Base-by-base conservation (phyloP, 2,113 vertebrate genomes). In the Phyllostomus hastatus region DNA sequence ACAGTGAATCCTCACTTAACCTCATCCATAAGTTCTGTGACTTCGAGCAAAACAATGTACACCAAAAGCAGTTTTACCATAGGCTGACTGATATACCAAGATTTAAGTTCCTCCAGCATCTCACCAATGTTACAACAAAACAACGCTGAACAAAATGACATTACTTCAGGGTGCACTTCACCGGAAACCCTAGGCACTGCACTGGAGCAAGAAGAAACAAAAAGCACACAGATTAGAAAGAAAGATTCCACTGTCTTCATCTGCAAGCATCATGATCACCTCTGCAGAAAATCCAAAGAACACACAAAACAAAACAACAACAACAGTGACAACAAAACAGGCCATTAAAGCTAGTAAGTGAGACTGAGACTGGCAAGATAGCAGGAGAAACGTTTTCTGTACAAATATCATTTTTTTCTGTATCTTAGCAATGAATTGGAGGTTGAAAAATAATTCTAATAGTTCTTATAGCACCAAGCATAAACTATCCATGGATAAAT, bases 221-320 rank as follows among this genome's bases (percentile, higher is more conserved):
- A 85, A 95, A 72, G 16, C 11, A 48, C 14, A 64, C 1, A 83
- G 12, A 61, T 93, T 70, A 76, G 80, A 92, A 67, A 88, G 33
- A 91, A 85, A 85, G 41, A 82, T 10, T 54, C 66, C 54, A 48
- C 5, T 72, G 41, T 35, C 31, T 76, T 76, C 64, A 80, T 59
- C 73, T n/a, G 11, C 41, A 97, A 92, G 72, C 33, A 84, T 83
- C 9, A 84, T 26, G 67, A 81, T 70, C 31, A 38, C 61, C 1
- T 94, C 41, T 72, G 59, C 82, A 87, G 69, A 92, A 94, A 90
- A 54, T 50, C 24, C 43, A 57, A 80, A 70, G 50, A 94, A 92
- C 38, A n/a, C 75, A 81, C 33, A 28, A 38, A 50, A 20, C 20
- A 46, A 57, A 61, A 54, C 43, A 24, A 15, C 38, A 52, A 9